phyloP scores from a whole-genome alignment of 2,113 vertebrate species.

The Irena cyanogastra region DNA sequence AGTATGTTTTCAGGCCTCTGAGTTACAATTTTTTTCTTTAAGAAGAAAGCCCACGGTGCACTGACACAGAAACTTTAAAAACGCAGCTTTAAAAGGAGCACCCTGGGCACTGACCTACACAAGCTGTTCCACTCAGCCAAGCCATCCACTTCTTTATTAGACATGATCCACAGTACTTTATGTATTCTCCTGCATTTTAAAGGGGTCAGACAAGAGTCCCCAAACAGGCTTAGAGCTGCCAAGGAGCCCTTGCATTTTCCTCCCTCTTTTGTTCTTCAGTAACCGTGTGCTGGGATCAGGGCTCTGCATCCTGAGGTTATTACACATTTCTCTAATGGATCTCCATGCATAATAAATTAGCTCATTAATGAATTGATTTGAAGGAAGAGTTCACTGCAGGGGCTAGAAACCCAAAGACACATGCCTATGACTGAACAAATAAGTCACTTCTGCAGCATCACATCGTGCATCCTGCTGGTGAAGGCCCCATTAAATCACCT shows the following conservation, averaged over 20 bases:
- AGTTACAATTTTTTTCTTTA: not conserved
- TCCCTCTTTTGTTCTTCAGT: not conserved
- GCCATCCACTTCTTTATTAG: not conserved
- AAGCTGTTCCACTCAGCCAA: not conserved
- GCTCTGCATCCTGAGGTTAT: conserved; percentile 7
- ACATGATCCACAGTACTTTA: not conserved
- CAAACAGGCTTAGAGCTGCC: not conserved
- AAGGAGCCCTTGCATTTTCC: not conserved
- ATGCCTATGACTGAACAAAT: not conserved
- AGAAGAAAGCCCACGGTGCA: not conserved
- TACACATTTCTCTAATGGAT: not conserved
- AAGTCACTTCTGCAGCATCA: not conserved
- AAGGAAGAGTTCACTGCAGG: not conserved
- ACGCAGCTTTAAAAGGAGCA: not conserved
- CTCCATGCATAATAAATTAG: conserved; percentile 28
- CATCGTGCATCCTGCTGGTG: not conserved
- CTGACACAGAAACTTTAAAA: not conserved
- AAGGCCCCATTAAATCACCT: conserved; percentile 15
- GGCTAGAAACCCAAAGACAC: not conserved
- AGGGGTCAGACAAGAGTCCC: not conserved
- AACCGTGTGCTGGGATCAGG: not conserved
- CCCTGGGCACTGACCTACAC: not conserved
- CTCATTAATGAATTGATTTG: conserved; percentile 36
- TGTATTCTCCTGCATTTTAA: not conserved
- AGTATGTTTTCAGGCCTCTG: not conserved